These are phyloP conservation scores for Cephalopholis sonnerati DNA, from an alignment of 2,113 vertebrate genomes.

Conservation along the genomic window DNA sequence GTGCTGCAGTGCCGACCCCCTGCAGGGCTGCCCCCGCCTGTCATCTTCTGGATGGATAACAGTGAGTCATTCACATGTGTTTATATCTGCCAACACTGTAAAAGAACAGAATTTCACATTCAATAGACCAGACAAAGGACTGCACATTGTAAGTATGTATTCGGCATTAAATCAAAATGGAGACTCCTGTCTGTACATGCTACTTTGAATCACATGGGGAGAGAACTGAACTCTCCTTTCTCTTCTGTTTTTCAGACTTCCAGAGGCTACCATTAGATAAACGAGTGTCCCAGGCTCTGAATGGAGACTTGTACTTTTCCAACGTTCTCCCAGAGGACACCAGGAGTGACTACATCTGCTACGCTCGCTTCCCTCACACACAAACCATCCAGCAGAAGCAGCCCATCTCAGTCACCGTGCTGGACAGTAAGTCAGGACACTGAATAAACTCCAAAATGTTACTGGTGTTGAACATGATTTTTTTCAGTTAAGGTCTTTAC, in stretches of 20 bases:
- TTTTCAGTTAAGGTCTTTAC: neutral
- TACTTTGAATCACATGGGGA: neutral
- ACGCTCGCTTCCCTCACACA: constrained; percentile 96
- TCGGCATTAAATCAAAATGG: neutral
- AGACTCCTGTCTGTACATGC: neutral
- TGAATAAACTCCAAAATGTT: neutral
- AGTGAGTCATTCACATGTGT: constrained; percentile 86
- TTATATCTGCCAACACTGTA: neutral
- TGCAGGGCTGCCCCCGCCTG: constrained; percentile 92
- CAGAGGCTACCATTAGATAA: constrained; percentile 91
- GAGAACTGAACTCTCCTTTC: no score
- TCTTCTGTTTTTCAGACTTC: constrained; percentile 85
- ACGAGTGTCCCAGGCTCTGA: constrained; percentile 95
- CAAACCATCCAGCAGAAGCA: constrained; percentile 99
- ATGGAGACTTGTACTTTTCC: constrained; percentile 97
- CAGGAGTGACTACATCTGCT: constrained; percentile 96
- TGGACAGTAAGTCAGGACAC: constrained; percentile 88
- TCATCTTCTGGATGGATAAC: constrained; percentile 99
- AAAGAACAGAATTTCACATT: neutral
- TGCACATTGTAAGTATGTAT: neutral
- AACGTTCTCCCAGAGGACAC: constrained; percentile 93
- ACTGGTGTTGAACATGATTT: neutral
- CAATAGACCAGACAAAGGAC: neutral
- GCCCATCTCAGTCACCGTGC: constrained; percentile 94
- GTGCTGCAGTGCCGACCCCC: constrained; percentile 94